A percentile compares a stretch with the other conserved stretches of the same genome.
Conservation (phyloP, 2,113 vertebrate genomes). For the Vanacampus margaritifer region DNA sequence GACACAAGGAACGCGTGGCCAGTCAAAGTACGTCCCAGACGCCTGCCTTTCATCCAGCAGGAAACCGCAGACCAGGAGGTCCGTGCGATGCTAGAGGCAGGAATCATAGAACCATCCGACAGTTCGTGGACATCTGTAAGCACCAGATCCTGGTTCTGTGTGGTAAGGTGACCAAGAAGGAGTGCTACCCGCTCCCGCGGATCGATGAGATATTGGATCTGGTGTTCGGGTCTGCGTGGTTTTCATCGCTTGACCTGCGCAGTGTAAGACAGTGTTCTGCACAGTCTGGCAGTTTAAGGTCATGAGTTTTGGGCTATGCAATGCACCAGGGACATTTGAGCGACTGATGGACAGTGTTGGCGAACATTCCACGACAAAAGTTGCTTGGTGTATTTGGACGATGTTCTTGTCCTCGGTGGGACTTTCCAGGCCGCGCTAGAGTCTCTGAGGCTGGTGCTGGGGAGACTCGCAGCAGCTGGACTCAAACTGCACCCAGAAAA, state of each 20-base stretch:
- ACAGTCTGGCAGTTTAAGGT: too few species aligned
- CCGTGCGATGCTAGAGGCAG: too few species aligned
- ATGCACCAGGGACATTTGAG: too few species aligned
- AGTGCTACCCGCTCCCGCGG: neutral
- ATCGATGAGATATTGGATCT: neutral
- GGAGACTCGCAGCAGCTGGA: neutral
- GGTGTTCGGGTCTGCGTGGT: too few species aligned
- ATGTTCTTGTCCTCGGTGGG: neutral
- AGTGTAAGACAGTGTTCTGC: too few species aligned
- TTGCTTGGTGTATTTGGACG: neutral
- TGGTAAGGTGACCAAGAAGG: neutral
- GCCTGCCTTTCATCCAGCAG: too few species aligned
- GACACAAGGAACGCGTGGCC: too few species aligned
- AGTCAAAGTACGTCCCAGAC: too few species aligned
- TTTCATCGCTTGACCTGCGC: too few species aligned
- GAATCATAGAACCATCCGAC: neutral
- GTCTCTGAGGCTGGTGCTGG: neutral
- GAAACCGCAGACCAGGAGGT: too few species aligned
- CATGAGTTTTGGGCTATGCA: too few species aligned
- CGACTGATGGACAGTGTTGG: neutral
- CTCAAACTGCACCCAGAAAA: neutral
- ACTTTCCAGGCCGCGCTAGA: neutral
- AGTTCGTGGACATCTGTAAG: neutral
- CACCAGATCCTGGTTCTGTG: neutral
- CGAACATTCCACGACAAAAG: neutral